These are phyloP conservation scores for Bombyx mandarina DNA, from an alignment of 1,140 invertebrate species.

Conservation along the genomic window DNA sequence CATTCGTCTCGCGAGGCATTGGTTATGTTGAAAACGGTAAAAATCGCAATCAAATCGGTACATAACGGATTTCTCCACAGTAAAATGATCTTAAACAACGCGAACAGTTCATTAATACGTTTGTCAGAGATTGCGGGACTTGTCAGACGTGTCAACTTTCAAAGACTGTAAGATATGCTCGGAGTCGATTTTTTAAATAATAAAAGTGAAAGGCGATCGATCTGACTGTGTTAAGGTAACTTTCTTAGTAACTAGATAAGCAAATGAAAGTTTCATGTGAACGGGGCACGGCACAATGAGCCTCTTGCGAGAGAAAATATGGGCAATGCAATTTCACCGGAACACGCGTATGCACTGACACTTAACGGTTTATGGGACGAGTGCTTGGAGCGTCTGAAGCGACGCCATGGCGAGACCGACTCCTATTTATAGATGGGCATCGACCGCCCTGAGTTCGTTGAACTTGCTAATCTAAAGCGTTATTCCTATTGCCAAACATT, in stretches of 20 bases:
- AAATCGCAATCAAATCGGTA: too few species aligned
- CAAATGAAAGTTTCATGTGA: conserved; percentile 5
- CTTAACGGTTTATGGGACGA: conserved; percentile 1
- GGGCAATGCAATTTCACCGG: background rate
- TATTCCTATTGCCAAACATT: too few species aligned
- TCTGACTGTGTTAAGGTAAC: background rate
- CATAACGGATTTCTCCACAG: too few species aligned
- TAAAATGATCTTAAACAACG: too few species aligned
- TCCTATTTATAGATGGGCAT: conserved; percentile 6
- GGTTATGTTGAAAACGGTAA: too few species aligned
- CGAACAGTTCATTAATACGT: background rate
- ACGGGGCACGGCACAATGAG: conserved; percentile 2
- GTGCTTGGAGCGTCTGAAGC: background rate
- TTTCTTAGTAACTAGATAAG: conserved; percentile 8
- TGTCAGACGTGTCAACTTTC: too few species aligned
- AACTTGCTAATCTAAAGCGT: background rate
- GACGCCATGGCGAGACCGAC: conserved; percentile 1
- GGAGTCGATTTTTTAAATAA: conserved; percentile 1
- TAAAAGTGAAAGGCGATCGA: conserved; percentile 7
- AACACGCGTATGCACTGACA: background rate
- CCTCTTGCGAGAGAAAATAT: conserved; percentile 1
- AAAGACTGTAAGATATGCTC: too few species aligned
- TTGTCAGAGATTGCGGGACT: background rate
- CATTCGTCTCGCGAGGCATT: background rate
- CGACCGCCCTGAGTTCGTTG: conserved; percentile 5